Evolutionary conservation across 2,113 vertebrate species (phyloP).

Genomic region (Gavia stellata): DNA sequence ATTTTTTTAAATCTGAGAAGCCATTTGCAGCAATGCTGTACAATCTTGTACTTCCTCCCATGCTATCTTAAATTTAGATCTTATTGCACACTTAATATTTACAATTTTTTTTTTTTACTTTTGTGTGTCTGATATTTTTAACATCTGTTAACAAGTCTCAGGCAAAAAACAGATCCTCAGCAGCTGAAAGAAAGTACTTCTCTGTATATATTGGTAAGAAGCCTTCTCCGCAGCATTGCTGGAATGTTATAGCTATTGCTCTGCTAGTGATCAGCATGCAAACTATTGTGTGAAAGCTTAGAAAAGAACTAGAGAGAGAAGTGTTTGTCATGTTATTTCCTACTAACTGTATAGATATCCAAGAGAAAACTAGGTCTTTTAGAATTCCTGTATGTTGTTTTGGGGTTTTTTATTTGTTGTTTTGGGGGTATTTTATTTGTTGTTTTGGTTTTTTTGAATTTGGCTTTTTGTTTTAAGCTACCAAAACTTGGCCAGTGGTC

Average conservation of each 20-base stretch:
- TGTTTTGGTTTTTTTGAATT: not conserved
- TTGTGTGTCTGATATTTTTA: not conserved
- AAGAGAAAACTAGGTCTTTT: not conserved
- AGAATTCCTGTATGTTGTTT: not conserved
- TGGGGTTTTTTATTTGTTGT: not conserved
- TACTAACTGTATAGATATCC: not conserved
- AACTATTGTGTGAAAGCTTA: not conserved
- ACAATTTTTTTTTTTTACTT: not conserved
- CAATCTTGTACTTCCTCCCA: not conserved
- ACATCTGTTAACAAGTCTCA: not conserved
- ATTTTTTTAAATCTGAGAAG: not conserved
- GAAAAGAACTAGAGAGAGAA: not conserved
- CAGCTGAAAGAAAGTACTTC: not conserved
- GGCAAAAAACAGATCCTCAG: not conserved
- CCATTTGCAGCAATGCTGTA: not conserved
- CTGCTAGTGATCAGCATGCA: not conserved
- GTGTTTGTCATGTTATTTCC: not conserved
- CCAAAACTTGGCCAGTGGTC: not conserved
- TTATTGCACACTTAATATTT: too few relatives aligned
- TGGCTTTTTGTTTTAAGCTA: not conserved
- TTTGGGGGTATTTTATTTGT: not conserved
- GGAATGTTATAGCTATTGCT: not conserved
- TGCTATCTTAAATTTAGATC: not conserved
- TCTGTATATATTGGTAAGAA: not conserved
- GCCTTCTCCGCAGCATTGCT: accelerated